phyloP scores from a whole-genome alignment of 1,140 invertebrate genomes.

The Panagrolaimus sp. region DNA sequence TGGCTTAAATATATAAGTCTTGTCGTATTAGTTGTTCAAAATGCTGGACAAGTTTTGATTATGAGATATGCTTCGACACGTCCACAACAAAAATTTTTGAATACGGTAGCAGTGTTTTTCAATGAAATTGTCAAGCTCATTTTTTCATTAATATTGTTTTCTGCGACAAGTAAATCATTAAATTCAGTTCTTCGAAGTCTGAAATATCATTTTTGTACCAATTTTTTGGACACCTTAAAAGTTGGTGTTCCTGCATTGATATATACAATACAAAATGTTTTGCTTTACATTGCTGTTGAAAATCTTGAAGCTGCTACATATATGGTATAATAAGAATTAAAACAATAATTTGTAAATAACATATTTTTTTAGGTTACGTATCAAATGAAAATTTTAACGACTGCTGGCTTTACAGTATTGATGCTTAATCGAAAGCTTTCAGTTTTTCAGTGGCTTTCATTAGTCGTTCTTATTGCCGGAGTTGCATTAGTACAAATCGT shows the following conservation, averaged over 20 bases:
- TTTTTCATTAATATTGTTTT: slow-evolving; percentile 70
- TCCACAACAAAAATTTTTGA: slow-evolving; percentile 43
- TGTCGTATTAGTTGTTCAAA: slow-evolving; percentile 54
- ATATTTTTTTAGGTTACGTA: slow-evolving; percentile 54
- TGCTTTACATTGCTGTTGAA: slow-evolving; percentile 46
- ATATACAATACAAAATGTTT: slow-evolving; percentile 44
- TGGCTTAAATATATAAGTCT: slow-evolving; percentile 51
- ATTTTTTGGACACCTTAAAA: slow-evolving; percentile 64
- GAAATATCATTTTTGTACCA: slow-evolving; percentile 71
- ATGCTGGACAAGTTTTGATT: slow-evolving; percentile 51
- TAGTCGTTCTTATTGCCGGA: slow-evolving; percentile 43
- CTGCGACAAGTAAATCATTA: slow-evolving; percentile 65
- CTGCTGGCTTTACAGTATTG: slow-evolving; percentile 48
- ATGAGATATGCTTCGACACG: slow-evolving; percentile 47
- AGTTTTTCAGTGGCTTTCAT: slow-evolving; percentile 40
- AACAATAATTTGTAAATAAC: slow-evolving; percentile 27
- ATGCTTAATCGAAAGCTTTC: slow-evolving; percentile 41
- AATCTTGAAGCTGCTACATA: slow-evolving; percentile 48
- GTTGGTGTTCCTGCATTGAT: slow-evolving; percentile 46
- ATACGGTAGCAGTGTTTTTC: slow-evolving; percentile 77
- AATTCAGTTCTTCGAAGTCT: slow-evolving; percentile 60
- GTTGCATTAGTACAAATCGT: slow-evolving; percentile 28
- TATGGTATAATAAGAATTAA: slow-evolving; percentile 25
- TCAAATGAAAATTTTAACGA: slow-evolving; percentile 56
- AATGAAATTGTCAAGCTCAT: slow-evolving; percentile 83